Evolutionary conservation across 2,888 invertebrate genomes (phyloP), one percentile per base, ranked within the genome.

Genomic region (Limulus polyphemus): DNA sequence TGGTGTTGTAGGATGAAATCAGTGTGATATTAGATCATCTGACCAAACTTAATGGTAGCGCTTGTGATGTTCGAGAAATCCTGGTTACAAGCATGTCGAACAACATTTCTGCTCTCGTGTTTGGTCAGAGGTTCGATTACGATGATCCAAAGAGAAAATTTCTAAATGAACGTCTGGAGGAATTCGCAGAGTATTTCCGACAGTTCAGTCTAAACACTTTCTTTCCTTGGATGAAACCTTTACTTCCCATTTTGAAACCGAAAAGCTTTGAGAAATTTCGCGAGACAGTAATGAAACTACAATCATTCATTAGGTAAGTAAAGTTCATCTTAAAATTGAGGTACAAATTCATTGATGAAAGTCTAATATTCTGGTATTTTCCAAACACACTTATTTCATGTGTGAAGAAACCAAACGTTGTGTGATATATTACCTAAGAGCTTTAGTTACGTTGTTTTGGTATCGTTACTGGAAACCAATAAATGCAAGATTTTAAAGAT

Each of bases 61-160:
- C 65, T 1, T 55, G 56, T 11, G 58, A 62, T 17, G 63, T 65
- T 11, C 58, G 65, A 0, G 51, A 60, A 0, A 63, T 63, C 46
- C 47, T 70, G 47, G 62, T 65, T 10, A 65, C 67, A 10, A 68
- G 68, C 56, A 67, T 69, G 13, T 70, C 69, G 10, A 70, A 69
- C 61, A 70, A 67, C 57, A 69, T 70, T n/a, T 70, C 64, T 0
- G 65, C 66, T n/a, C 60, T 70, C 13, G 58, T 70, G 9, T 70
- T 70, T 56, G 70, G 70, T 3, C 59, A 69, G 2, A 9, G 68
- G 47, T 62, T 69, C 49, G 69, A 69, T 48, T 68, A 68, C 57
- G 65, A 67, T 49, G 69, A 70, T 51, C 66, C 66, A 0, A 63
- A 64, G 62, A 47, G 66, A 11, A 32, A 64, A 9, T 47, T 51